Base-by-base conservation (phyloP, 1,140 invertebrate genomes). In the Conus betulinus region DNA sequence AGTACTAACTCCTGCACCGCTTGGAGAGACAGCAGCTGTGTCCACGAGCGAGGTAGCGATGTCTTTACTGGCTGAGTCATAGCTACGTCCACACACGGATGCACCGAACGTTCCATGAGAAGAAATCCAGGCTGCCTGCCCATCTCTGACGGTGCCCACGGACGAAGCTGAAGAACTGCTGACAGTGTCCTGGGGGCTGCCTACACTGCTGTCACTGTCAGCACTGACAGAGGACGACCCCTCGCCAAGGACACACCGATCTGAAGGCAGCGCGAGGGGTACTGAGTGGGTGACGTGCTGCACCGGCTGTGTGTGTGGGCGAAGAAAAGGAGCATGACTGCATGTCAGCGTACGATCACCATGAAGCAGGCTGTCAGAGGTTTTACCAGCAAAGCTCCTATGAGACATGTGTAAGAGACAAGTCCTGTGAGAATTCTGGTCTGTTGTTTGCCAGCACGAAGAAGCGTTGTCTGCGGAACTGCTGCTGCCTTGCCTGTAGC, bases 91-190 rank as follows among this genome's bases (percentile, higher is more conserved):
- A 20, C 57, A 60, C 8, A 15, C 57, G 15, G 57, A 15, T 15
- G 8, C 15, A 15, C 17, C 11, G 67, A 13, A 17, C 6, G 20
- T 20, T 71, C 67, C 67, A 17, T n/a, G 15, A 20, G 67, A 23
- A 23, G 13, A 51, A 83, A n/a, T 83, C 52, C 57, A 11, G 57
- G 57, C 57, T 11, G 74, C 15, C 74, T 25, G 60, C 10, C 25
- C n/a, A 13, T 78, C n/a, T 20, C 87, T 78, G 17, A 55, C 51
- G 8, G 10, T 81, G 76, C 39, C 51, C 71, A 86, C 15, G 86
- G 86, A 86, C 11, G 85, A 87, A 67, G 52, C 63, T 63, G 81
- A 83, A 55, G 81, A 20, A 25, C 52, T 55, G 81, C 15, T 13
- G 52, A 25, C 17, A 11, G 25, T 51, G 81, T 83, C 81, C 51